Conservation (phyloP, 2,797 vertebrate species). For the Gambelia wislizenii region DNA sequence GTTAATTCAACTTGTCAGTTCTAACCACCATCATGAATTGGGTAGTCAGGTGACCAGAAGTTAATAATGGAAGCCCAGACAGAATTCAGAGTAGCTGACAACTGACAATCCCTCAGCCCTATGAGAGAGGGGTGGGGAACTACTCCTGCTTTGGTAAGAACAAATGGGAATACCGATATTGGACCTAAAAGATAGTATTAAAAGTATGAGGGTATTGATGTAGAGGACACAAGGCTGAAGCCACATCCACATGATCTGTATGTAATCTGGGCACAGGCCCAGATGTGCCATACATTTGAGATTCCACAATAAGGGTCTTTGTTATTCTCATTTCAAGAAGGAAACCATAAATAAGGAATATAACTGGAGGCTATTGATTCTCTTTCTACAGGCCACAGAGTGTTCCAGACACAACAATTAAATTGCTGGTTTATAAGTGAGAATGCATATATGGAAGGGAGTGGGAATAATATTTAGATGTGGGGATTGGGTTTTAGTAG, state of each 20-base stretch:
- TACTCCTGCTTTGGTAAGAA: background rate
- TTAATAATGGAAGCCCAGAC: no score
- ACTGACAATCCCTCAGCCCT: no score
- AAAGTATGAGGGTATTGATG: background rate
- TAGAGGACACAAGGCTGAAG: background rate
- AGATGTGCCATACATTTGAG: background rate
- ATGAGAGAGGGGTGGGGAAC: no score
- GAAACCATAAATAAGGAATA: fast-evolving
- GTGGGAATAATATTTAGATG: constrained; percentile 20
- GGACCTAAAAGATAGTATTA: background rate
- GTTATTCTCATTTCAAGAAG: background rate
- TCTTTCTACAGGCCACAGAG: background rate
- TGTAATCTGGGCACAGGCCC: background rate
- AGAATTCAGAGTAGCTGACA: no score
- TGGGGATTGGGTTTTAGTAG: constrained; percentile 62
- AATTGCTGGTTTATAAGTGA: background rate
- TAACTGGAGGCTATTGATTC: background rate
- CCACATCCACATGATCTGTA: background rate
- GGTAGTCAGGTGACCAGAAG: no score
- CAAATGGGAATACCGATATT: background rate
- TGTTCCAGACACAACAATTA: background rate
- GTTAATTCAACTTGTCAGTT: no score
- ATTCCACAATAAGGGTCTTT: constrained; percentile 7
- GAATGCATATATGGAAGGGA: constrained; percentile 15
- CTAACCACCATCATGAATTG: no score